Base-by-base conservation (phyloP, 2,888 invertebrate genomes). In the Suillia variegata region DNA sequence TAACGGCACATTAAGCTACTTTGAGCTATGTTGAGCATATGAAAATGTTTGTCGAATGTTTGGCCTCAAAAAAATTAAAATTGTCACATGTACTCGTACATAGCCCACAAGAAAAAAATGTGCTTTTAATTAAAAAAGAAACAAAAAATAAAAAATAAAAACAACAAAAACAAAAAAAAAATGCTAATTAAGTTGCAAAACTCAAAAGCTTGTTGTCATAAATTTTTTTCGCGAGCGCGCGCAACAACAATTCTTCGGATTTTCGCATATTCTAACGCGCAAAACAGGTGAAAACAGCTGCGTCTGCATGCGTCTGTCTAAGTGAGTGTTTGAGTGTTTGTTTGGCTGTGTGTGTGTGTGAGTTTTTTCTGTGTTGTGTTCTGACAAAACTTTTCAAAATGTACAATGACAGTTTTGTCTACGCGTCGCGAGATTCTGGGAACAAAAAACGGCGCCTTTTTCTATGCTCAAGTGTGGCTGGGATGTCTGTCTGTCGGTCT, bases 211-310 rank as follows among this genome's bases (percentile, higher is more conserved):
- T 49, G 21, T n/a, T 38, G 49, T 38, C 56, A 49, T 49, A 38
- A 49, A 49, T n/a, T n/a, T n/a, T 56, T 56, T 45, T 24, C 22
- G 18, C 21, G 17, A 22, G 38, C 50, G 34, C 26, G 13, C 13
- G 42, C 42, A 20, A 4, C 34, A 33, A 5, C 34, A 49, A 12
- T n/a, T n/a, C n/a, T n/a, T n/a, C n/a, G n/a, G n/a, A n/a, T n/a
- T n/a, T n/a, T n/a, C n/a, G n/a, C n/a, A n/a, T n/a, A n/a, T n/a
- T n/a, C n/a, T n/a, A n/a, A n/a, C n/a, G n/a, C n/a, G n/a, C n/a
- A n/a, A n/a, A 55, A 21, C 56, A 57, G 58, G 58, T 58, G 58
- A 47, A 53, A 52, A 33, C 48, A 52, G 58, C 52, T 58, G 53
- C 58, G 10, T 15, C 15, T 55, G 21, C 22, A 22, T 33, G 24